Base-by-base conservation (phyloP, 2,888 invertebrate species). In the Tachina grossa region DNA sequence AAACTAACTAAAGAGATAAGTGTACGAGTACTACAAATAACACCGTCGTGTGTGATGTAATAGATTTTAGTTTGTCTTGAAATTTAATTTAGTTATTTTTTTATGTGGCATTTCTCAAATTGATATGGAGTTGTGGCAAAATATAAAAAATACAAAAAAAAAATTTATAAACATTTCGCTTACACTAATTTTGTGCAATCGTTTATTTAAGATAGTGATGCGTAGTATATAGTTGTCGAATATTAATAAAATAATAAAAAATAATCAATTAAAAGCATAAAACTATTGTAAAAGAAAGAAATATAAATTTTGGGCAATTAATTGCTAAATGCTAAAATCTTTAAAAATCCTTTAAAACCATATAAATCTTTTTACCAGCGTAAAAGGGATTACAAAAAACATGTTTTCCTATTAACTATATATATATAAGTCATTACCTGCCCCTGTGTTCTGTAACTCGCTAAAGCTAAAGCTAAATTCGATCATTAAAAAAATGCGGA, bases 31-130 rank as follows among this genome's bases (percentile, higher is more conserved):
- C 77, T 66, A 31, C 31, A 31, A 31, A 6, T 51, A 59, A 79
- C 83, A 65, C 13, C 49, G 80, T 57, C 76, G 76, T 69, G 39
- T 84, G 82, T 75, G 71, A 61, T 83, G 66, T 85, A 76, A 85
- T 85, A 83, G 85, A 85, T 85, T 83, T 81, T 61, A 59, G 79
- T 76, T 76, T 76, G 72, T 76, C 76, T 80, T 59, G 57, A 16
- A 69, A 43, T 63, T 79, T 51, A 53, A 19, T 47, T 74, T 57
- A 9, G 9, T 16, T 47, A 31, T 45, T 57, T 65, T 57, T 41
- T 65, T 45, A n/a, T 51, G 41, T 65, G 55, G 14, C 80, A 66
- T 63, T 61, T 63, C 22, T 39, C 47, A 59, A 80, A 63, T 22
- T 43, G 45, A 55, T 47, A 55, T 63, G n/a, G 19, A 63, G 43